These are phyloP conservation scores for Tenodera sinensis DNA, from an alignment of 2,888 invertebrate genomes.

Conservation along the genomic window DNA sequence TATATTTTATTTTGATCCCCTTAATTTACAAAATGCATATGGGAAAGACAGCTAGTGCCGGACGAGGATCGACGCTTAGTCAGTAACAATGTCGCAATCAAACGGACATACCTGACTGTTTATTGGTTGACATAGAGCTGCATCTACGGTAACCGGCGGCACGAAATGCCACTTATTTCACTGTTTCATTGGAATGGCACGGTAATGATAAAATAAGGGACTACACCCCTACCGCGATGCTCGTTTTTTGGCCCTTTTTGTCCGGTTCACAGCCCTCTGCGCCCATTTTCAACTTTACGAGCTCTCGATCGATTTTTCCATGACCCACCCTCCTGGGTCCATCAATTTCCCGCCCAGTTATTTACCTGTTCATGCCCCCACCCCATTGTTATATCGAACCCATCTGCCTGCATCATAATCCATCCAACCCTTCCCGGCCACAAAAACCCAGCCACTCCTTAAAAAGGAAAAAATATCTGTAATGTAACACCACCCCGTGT, in stretches of 20 bases:
- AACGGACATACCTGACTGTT: no score
- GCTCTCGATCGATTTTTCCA: background rate
- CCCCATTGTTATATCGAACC: background rate
- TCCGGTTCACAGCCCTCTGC: background rate
- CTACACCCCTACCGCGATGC: background rate
- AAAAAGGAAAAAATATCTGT: background rate
- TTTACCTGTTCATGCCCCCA: background rate
- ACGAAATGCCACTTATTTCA: background rate
- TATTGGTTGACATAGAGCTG: no score
- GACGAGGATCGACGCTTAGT: no score
- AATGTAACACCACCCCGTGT: background rate
- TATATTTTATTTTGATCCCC: no score
- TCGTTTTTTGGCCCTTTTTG: background rate
- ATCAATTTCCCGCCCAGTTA: background rate
- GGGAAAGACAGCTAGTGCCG: no score
- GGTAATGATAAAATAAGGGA: background rate
- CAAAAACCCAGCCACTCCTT: background rate
- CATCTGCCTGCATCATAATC: background rate
- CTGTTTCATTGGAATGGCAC: background rate
- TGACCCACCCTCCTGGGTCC: background rate
- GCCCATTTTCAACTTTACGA: background rate
- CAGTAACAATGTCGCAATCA: no score
- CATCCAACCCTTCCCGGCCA: background rate
- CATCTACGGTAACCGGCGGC: no score
- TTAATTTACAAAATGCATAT: no score